Evolutionary conservation across 2,113 vertebrate genomes (phyloP).

Genomic region (Lasiurus borealis): DNA sequence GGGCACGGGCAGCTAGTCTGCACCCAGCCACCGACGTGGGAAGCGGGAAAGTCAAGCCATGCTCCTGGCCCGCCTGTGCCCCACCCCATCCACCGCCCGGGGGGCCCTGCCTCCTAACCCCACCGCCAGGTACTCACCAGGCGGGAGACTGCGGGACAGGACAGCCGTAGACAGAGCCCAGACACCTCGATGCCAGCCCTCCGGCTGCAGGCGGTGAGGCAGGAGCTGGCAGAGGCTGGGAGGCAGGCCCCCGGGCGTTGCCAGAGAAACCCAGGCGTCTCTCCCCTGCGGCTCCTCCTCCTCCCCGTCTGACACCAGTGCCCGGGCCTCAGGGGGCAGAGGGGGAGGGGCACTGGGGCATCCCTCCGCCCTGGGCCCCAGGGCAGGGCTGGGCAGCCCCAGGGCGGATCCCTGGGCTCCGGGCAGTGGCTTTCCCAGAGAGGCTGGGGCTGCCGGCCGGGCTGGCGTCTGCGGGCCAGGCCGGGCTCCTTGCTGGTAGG

Average conservation of each 20-base stretch:
- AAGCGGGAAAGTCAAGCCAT: neutral
- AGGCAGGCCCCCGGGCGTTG: constrained; percentile 11
- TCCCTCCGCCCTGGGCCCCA: accelerated
- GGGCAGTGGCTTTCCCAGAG: neutral
- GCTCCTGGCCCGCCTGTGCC: neutral
- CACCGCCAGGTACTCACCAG: constrained; percentile 9
- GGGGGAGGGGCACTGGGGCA: neutral
- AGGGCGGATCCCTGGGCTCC: neutral
- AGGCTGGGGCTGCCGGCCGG: neutral
- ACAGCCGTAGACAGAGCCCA: accelerated
- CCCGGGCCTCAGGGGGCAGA: neutral
- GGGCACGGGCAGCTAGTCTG: neutral
- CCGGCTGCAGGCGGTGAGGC: accelerated
- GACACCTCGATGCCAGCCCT: accelerated
- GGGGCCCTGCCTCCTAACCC: neutral
- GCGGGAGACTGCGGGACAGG: neutral
- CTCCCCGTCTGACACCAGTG: neutral
- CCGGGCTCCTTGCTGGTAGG: too few relatives aligned
- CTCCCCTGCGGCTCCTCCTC: neutral
- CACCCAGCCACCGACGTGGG: neutral
- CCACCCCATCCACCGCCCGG: accelerated
- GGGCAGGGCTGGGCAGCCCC: neutral
- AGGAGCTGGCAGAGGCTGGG: neutral
- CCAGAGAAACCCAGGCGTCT: constrained; percentile 55
- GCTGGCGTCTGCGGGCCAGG: too few relatives aligned